A percentile compares a stretch with the other conserved stretches of the same genome.
phyloP scores from a whole-genome alignment of 2,888 invertebrate species.

The Carpatolechia fugitivella region DNA sequence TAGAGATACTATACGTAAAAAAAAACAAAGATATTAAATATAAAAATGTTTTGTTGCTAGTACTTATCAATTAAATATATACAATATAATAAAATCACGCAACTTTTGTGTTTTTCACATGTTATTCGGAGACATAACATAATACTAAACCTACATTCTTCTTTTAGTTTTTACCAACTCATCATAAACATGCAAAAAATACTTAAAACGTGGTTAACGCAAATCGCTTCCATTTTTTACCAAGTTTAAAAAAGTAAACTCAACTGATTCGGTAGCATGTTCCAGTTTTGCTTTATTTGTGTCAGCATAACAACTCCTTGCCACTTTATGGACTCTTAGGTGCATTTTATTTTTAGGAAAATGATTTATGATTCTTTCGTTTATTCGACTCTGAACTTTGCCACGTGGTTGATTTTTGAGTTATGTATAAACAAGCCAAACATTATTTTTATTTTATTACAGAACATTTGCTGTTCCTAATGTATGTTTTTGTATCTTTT shows the following conservation, averaged over 20 bases:
- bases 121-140: too few relatives aligned
- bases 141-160: too few relatives aligned
- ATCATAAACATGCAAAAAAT: slow-evolving; percentile 27
- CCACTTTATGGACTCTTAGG: slow-evolving; percentile 56
- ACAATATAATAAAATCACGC: too few relatives aligned
- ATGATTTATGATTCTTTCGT: slow-evolving; percentile 51
- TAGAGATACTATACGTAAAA: too few relatives aligned
- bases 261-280: slow-evolving; percentile 60
- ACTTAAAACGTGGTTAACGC: slow-evolving; percentile 29
- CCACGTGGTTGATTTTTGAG: slow-evolving; percentile 5
- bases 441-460: too few relatives aligned
- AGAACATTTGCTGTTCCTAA: too few relatives aligned
- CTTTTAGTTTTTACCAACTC: slow-evolving; percentile 10
- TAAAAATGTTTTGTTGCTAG: too few relatives aligned
- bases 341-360: slow-evolving; percentile 41
- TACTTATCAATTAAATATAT: too few relatives aligned
- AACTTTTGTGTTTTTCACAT: too few relatives aligned
- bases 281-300: slow-evolving; percentile 59
- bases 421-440: too few relatives aligned
- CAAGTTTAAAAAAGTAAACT: slow-evolving; percentile 40
- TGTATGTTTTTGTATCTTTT: background rate
- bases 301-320: slow-evolving; percentile 43
- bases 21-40: too few relatives aligned
- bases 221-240: slow-evolving; percentile 50
- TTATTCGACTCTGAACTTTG: slow-evolving; percentile 19